Percentiles rank a stretch among this genome's conserved stretches.
Evolutionary conservation across 1,140 invertebrate species (phyloP).

Genomic region (Apis mellifera): Amel_HAv3.1 CM009934.2:10274501-10275000

Average conservation of each 20-base stretch:
- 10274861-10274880: background rate
- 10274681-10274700: slow-evolving; percentile 20
- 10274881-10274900: too few relatives aligned
- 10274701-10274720: background rate
- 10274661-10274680: background rate
- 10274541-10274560: too few relatives aligned
- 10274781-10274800: slow-evolving; percentile 85
- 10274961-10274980: too few relatives aligned
- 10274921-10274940: background rate
- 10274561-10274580: too few relatives aligned
- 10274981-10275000: too few relatives aligned
- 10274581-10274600: background rate
- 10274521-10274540: too few relatives aligned
- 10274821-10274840: slow-evolving; percentile 72
- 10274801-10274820: slow-evolving; percentile 87
- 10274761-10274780: slow-evolving; percentile 87
- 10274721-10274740: slow-evolving; percentile 83
- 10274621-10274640: background rate
- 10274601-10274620: background rate
- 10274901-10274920: background rate
- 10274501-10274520: too few relatives aligned
- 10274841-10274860: background rate
- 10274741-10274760: slow-evolving; percentile 92
- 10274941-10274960: too few relatives aligned
- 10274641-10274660: background rate